Evolutionary conservation across 2,113 vertebrate genomes (phyloP).

Genomic region (Ceyx margarethae): DNA sequence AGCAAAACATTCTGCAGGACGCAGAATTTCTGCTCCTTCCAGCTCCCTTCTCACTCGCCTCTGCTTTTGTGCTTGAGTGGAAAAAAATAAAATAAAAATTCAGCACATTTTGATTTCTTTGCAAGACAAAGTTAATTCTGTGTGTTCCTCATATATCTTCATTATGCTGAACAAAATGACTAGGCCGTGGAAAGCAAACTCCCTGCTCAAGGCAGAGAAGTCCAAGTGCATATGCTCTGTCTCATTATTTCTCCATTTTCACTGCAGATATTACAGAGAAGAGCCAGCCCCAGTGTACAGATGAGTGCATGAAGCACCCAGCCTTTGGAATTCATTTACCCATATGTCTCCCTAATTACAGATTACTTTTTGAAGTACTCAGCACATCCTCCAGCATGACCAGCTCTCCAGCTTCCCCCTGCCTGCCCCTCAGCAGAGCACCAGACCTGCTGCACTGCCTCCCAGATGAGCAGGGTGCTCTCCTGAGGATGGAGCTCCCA

Average conservation of each 20-base stretch:
- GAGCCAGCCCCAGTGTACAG: not conserved
- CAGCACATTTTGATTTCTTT: not conserved
- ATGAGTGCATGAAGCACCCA: not conserved
- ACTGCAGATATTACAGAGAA: not conserved
- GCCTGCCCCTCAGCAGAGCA: not conserved
- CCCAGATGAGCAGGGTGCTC: not conserved
- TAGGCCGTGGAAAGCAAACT: not conserved
- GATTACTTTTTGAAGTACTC: not conserved
- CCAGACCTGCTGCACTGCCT: not conserved
- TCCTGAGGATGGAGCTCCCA: not conserved
- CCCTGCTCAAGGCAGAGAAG: not conserved
- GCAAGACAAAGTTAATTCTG: not conserved
- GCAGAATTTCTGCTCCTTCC: not conserved
- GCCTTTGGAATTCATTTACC: not conserved
- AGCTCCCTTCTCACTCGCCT: not conserved
- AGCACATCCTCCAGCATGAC: not conserved
- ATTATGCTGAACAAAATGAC: not conserved
- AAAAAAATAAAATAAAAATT: not conserved
- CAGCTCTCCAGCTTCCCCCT: not conserved
- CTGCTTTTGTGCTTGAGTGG: not conserved
- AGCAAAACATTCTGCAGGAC: not conserved
- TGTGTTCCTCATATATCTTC: not conserved
- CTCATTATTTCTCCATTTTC: slow-evolving; percentile 8
- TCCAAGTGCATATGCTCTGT: not conserved
- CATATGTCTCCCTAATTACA: not conserved